Evolutionary conservation across 2,888 invertebrate species (phyloP).

Genomic region (Camponotus fellah): DNA sequence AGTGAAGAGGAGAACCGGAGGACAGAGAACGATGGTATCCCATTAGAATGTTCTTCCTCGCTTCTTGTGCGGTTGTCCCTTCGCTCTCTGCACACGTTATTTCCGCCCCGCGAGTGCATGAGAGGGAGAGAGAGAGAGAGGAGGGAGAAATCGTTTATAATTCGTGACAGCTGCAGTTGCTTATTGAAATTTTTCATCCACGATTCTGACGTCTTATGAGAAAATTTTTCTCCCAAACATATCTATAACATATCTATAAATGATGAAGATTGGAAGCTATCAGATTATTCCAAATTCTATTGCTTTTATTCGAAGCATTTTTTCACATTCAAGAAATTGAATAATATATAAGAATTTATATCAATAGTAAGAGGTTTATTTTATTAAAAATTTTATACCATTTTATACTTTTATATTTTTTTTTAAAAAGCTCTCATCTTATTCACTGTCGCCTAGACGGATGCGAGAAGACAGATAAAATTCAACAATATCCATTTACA

Average conservation of each 20-base stretch:
- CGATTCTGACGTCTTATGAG: neutral
- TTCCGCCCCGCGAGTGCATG: constrained; percentile 6
- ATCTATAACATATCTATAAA: neutral
- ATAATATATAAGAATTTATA: neutral
- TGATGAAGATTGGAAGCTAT: neutral
- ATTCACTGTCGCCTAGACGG: too few species aligned
- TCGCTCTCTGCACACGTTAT: constrained; percentile 4
- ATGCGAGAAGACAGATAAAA: neutral
- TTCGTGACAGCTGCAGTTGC: constrained; percentile 30
- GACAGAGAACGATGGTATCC: neutral
- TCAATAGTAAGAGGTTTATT: neutral
- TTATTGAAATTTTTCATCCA: constrained; percentile 30
- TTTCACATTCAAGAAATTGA: neutral
- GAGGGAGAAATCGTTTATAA: constrained; percentile 7
- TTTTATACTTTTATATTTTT: neutral
- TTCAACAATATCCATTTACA: neutral
- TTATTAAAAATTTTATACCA: neutral
- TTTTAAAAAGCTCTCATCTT: neutral
- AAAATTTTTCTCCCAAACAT: neutral
- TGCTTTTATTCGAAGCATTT: neutral
- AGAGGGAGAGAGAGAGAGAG: neutral
- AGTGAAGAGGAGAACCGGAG: neutral
- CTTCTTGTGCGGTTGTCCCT: constrained; percentile 8
- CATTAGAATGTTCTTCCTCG: neutral
- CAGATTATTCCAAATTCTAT: neutral